Base-by-base conservation (phyloP, 1,140 invertebrate genomes). In the Phortica variegata region DNA sequence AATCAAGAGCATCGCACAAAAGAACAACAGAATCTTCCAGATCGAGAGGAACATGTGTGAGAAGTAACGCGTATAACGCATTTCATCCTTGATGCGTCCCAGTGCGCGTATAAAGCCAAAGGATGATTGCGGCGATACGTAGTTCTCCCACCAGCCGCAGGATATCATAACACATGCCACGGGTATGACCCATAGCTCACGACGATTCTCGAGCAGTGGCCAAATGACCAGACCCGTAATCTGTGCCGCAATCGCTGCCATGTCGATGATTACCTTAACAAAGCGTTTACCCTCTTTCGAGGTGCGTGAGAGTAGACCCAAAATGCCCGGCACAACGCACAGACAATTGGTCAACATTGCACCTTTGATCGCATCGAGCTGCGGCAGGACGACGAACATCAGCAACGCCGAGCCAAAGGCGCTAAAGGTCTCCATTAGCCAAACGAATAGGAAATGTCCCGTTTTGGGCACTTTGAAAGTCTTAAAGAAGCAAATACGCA, bases 141-240 rank as follows among this genome's bases (percentile, higher is more conserved):
- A 98, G 78, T 97, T 98, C 78, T 97, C 95, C 95, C 95, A 97
- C 90, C 93, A 97, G 18, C 91, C 89, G 20, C 92, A 84, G 3
- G 93, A 97, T 32, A 94, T 87, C 33, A 94, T 83, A 29, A 96
- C 77, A 6, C 93, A 81, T 1, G 91, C 80, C 0, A 92, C 76
- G 1, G 94, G 93, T 43, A 95, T 88, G 6, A 93, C 80, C 90
- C 90, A 95, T 17, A 90, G 68, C 43, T 83, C 81, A 1, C 83
- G 83, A 19, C 82, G 83, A 37, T 83, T 83, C 60, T 89, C 85
- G 13, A 89, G 76, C 16, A 93, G 75, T 13, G 92, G 92, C 91
- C 93, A 97, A 3, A 95, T 84, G 17, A 95, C 83, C 61, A 95
- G 89, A 3, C 91, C 91, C 0, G 90, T 93, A 0, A 89, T 84